Base-by-base conservation (phyloP, 2,797 vertebrate species). In the Heteromormyrus szaboi region DNA sequence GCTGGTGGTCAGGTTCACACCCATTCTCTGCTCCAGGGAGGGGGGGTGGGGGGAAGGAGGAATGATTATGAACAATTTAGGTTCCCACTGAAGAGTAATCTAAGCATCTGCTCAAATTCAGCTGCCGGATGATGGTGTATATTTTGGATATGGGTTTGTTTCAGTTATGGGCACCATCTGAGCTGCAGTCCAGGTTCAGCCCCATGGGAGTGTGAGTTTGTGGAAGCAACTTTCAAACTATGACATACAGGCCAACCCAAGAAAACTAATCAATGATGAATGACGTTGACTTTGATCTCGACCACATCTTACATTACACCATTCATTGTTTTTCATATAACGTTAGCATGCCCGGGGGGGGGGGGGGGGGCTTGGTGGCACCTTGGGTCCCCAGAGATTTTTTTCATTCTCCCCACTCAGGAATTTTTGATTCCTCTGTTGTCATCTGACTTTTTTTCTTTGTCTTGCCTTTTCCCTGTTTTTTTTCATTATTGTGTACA, bases 1-100 rank as follows among this genome's bases (percentile, higher is more conserved):
- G 93, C 96, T 97, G 44, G 94, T 94, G 1, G 97, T 97, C 91
- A 97, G 94, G 91, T 95, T 96, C 89, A 97, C 96, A 0, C 97
- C 97, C 86, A 97, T 93, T 93, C 96, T 97, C 97, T 94, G 56
- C 56, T 29, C 51, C 33, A 37, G 41, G 11, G 17, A 53, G 22
- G 22, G 25, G 56, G n/a, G 53, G 17, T n/a, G 17, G 53, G 12
- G 48, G 62, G 86, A 14, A 9, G 22, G 6, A 86, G 86, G 7
- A 48, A 25, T 29, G 48, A 50, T 51, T 50, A 7, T 11, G 11
- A 76, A 19, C 17, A 44, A 33, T 76, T 76, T 41, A 76, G 37
- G 33, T 14, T 41, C 37, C 72, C 5, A 4, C 37, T 0, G 5
- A 41, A 19, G 37, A 41, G 12, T n/a, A 79, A 19, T 19, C 72